phyloP scores from a whole-genome alignment of 2,888 invertebrate genomes.

The Microplitis deprimator region DNA sequence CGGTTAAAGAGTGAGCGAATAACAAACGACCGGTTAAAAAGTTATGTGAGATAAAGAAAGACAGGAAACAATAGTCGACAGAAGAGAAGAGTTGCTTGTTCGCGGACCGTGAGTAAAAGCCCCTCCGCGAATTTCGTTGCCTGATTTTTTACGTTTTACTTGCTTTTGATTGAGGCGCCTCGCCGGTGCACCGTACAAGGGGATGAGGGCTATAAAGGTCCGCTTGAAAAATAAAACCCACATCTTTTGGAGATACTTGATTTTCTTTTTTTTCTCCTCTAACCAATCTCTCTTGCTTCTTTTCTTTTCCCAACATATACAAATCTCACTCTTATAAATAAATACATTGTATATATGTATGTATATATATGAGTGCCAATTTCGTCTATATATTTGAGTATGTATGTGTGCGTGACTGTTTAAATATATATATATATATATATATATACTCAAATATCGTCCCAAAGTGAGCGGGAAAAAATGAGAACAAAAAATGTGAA shows the following conservation, averaged over 20 bases:
- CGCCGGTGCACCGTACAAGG: constrained; percentile 47
- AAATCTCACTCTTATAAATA: constrained; percentile 4
- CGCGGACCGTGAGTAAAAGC: constrained; percentile 54
- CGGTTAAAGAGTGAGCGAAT: constrained; percentile 16
- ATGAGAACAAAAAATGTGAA: constrained; percentile 3
- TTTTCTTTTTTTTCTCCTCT: constrained; percentile 43
- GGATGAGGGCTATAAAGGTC: constrained; percentile 63
- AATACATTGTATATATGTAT: neutral
- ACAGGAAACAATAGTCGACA: constrained; percentile 30
- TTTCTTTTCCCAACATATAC: neutral
- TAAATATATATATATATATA: too few species aligned
- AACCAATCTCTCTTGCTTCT: neutral
- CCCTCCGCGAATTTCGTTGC: constrained; percentile 64
- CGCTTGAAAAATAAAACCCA: constrained; percentile 67
- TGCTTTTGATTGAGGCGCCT: constrained; percentile 67
- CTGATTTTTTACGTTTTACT: constrained; percentile 69
- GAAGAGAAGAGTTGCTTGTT: constrained; percentile 20
- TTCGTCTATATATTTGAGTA: neutral
- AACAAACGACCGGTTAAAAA: constrained; percentile 8
- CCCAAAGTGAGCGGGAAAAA: constrained; percentile 31
- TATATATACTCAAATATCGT: neutral
- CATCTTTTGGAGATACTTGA: constrained; percentile 52
- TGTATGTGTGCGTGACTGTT: neutral
- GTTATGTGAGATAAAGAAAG: constrained; percentile 5
- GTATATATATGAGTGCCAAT: neutral